Evolutionary conservation across 2,113 vertebrate genomes (phyloP), one percentile per base, ranked within the genome.

Genomic region (Scopus umbretta): DNA sequence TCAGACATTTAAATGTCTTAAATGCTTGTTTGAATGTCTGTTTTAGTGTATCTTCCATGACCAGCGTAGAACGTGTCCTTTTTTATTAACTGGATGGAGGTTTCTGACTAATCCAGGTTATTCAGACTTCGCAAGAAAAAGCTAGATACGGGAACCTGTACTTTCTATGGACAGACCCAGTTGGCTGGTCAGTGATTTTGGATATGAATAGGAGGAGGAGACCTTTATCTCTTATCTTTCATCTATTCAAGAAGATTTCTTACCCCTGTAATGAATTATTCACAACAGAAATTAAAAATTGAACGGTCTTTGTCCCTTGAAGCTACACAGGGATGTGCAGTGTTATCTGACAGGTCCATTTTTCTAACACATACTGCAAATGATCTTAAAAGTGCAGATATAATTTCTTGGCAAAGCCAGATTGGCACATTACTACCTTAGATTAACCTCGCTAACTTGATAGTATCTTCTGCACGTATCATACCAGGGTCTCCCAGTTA

Each of bases 271-370:
- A 75, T 95, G 74, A 93, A 93, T 93, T 94, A 94, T 92, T 96
- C 74, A 79, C 56, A 81, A 79, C 17, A 71, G 61, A 93, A 97
- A 90, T 93, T 63, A 94, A 95, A 95, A 96, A 85, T 92, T 81
- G 80, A 95, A 25, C 5, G 19, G 58, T 78, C 67, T 94, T 94
- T 76, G 76, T 89, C 79, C 67, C 72, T 94, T 71, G 87, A 89
- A 87, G 81, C 73, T 94, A 47, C 74, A 21, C 29, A n/a, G 73
- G 38, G 38, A 55, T 94, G 43, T 92, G 61, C 94, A 55, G 10
- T 55, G 70, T 93, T 90, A 81, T 62, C 92, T 95, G 94, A 95
- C 87, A 67, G 68, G 70, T 93, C 68, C 88, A 81, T 96, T 96
- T 94, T 92, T 93, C 92, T 90, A 84, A 62, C 47, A 78, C 29